phyloP scores from a whole-genome alignment of 2,888 invertebrate genomes.

The Zonitis immaculata region DNA sequence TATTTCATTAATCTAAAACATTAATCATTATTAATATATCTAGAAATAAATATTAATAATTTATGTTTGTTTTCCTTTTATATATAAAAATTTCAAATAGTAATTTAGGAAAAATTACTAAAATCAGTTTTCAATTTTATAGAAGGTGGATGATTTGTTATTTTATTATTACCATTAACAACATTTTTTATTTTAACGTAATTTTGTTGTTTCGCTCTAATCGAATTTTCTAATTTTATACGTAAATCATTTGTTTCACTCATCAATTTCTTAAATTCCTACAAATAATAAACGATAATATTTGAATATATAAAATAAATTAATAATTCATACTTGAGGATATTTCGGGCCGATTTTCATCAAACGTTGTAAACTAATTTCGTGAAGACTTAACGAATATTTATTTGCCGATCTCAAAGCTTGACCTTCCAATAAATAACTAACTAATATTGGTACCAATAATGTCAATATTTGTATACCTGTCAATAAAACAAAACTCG shows the following conservation, averaged over 20 bases:
- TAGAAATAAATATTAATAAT: constrained; percentile 10
- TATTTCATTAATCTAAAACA: constrained; percentile 12
- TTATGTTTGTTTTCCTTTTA: not conserved
- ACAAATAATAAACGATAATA: constrained; percentile 18
- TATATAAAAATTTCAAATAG: constrained; percentile 5
- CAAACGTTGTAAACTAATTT: constrained; percentile 83
- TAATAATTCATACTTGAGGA: constrained; percentile 66
- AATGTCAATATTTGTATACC: constrained; percentile 87
- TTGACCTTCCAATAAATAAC: constrained; percentile 69
- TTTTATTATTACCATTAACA: constrained; percentile 45
- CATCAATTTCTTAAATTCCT: constrained; percentile 91
- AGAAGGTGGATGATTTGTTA: constrained; percentile 57
- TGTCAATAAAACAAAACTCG: constrained; percentile 49
- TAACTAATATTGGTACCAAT: constrained; percentile 85
- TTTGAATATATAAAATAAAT: not conserved
- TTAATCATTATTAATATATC: constrained; percentile 11
- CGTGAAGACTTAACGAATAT: constrained; percentile 71
- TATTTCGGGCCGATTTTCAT: constrained; percentile 90
- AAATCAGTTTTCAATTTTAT: constrained; percentile 94
- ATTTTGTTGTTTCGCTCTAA: constrained; percentile 66
- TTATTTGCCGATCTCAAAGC: constrained; percentile 58
- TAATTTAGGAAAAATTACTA: constrained; percentile 77
- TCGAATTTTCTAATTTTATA: constrained; percentile 77
- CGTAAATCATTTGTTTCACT: constrained; percentile 75
- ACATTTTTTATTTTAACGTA: constrained; percentile 52